These are phyloP conservation scores for Aquatica leii DNA, from an alignment of 2,888 invertebrate genomes.

Conservation along the genomic window DNA sequence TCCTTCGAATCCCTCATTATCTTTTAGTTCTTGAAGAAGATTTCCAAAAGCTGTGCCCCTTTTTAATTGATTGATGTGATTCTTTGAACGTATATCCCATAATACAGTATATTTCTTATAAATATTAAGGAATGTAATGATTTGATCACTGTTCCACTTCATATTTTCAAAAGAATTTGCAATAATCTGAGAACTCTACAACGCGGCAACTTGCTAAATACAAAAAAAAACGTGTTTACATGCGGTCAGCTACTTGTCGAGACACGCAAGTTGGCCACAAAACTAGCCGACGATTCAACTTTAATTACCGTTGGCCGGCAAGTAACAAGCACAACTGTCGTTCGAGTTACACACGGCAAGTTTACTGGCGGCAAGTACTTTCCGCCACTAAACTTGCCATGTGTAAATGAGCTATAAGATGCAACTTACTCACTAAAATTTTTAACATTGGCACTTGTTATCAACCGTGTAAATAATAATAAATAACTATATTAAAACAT, in stretches of 20 bases:
- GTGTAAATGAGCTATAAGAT: neutral
- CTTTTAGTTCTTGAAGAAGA: neutral
- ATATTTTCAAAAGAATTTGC: neutral
- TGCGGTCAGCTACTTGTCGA: neutral
- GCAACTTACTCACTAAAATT: too few relatives aligned
- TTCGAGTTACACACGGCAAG: too few relatives aligned
- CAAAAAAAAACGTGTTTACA: neutral
- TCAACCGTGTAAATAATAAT: too few relatives aligned
- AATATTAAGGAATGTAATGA: neutral
- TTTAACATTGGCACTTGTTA: too few relatives aligned
- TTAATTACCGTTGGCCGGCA: neutral
- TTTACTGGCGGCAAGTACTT: too few relatives aligned
- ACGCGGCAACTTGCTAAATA: neutral
- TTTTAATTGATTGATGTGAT: neutral
- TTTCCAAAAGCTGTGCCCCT: too few relatives aligned
- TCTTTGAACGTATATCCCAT: neutral
- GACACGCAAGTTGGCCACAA: neutral
- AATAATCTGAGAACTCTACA: neutral
- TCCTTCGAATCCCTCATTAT: neutral
- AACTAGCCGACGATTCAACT: neutral
- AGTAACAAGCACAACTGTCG: neutral
- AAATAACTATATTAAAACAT: too few relatives aligned
- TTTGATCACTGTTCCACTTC: neutral
- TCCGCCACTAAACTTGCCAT: too few relatives aligned
- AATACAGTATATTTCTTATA: neutral